Percentiles rank a stretch among this genome's conserved stretches.
Evolutionary conservation across 2,797 vertebrate genomes (phyloP).

Genomic region (Acropternis orthonyx): DNA sequence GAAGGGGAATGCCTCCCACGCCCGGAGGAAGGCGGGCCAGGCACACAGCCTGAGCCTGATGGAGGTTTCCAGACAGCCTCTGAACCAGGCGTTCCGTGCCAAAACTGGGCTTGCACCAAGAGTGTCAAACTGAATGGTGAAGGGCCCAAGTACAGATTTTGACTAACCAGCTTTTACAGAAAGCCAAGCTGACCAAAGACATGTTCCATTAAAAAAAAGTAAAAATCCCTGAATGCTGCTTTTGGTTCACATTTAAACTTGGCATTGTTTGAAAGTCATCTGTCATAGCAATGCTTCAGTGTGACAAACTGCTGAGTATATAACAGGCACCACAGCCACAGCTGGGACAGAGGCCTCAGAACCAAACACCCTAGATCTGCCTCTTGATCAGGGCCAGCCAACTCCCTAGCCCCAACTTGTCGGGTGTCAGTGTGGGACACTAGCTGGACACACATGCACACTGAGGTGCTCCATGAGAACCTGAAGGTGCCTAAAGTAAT

Average conservation of each 20-base stretch:
- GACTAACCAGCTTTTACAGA: background rate
- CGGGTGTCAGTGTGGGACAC: background rate
- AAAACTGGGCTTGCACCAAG: constrained; percentile 27
- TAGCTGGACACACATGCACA: background rate
- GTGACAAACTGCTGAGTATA: constrained; percentile 9
- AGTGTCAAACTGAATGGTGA: background rate
- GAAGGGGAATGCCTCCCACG: background rate
- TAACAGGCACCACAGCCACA: background rate
- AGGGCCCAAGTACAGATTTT: background rate
- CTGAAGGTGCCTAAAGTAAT: background rate
- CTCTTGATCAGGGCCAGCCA: background rate
- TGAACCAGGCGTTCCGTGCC: background rate
- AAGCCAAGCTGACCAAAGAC: constrained; percentile 25
- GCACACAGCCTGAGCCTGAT: background rate
- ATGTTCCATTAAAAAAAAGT: background rate
- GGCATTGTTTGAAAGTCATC: constrained; percentile 59
- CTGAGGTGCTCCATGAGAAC: background rate
- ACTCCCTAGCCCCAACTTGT: background rate
- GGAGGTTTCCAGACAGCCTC: background rate
- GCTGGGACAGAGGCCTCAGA: background rate
- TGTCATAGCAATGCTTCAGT: constrained; percentile 8
- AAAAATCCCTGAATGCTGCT: background rate
- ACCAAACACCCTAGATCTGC: background rate
- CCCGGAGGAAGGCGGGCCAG: background rate
- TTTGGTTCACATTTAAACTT: constrained; percentile 63